These are phyloP conservation scores for Watersipora subatra DNA, from an alignment of 1,140 invertebrate genomes.

Conservation along the genomic window DNA sequence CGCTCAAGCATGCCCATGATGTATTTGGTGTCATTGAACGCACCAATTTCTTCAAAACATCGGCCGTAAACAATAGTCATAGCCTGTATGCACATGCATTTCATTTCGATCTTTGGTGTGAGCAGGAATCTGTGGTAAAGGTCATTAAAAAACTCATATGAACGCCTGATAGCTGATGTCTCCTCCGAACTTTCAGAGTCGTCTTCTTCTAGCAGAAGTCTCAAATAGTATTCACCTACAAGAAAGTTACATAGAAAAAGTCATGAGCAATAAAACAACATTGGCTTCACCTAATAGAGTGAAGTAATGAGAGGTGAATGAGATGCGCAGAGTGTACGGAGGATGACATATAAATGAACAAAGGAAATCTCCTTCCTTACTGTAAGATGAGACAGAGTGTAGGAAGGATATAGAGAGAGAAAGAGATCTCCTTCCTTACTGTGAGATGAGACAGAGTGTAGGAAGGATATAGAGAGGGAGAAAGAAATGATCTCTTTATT, in stretches of 20 bases:
- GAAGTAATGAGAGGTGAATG: no score
- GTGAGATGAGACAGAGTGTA: no score
- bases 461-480: no score
- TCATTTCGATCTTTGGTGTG: slow-evolving; percentile 78
- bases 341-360: no score
- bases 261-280: neutral
- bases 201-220: slow-evolving; percentile 80
- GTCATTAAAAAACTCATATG: slow-evolving; percentile 96
- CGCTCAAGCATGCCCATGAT: slow-evolving; percentile 87
- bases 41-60: slow-evolving; percentile 90
- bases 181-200: slow-evolving; percentile 51
- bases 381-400: no score
- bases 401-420: no score
- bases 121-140: slow-evolving; percentile 92
- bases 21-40: slow-evolving; percentile 91
- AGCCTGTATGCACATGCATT: slow-evolving; percentile 86
- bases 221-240: slow-evolving; percentile 80
- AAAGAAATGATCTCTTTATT: no score
- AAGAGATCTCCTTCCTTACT: no score
- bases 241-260: neutral
- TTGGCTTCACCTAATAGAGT: no score
- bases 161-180: slow-evolving; percentile 69
- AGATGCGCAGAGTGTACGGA: no score
- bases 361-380: no score
- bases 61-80: slow-evolving; percentile 93